Base-by-base conservation (phyloP, 2,888 invertebrate species). In the Blomia tropicalis region DNA sequence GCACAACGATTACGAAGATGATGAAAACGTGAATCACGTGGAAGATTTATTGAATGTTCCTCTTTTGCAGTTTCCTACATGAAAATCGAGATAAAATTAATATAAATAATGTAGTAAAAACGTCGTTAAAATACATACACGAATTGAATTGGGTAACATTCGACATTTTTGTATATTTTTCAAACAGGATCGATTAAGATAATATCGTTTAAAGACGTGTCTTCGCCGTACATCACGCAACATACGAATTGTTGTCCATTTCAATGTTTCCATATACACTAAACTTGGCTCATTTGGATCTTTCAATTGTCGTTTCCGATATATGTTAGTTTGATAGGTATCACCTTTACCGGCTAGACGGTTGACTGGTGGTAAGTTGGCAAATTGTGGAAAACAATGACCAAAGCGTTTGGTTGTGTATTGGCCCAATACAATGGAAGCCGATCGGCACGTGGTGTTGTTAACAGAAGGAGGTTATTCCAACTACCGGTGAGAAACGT, bases 161-260 rank as follows among this genome's bases (percentile, higher is more conserved):
- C 83, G 81, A 72, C 90, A 91, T 73, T 83, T 87, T 63, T 88
- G 80, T 63, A 96, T 71, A 0, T 87, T 82, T 73, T 90, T 85
- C 0, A 89, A 77, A 63, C 92, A 81, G 62, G 88, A 76, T 66
- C 93, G 79, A 64, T 84, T 82, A 1, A 83, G 79, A 47, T 83
- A 87, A 72, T 83, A 78, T 71, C 89, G 82, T 43, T 81, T 80
- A 0, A 84, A 82, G 71, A 82, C 77, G 70, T 82, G 59, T 30
- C 69, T 53, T 7, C 68, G 59, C 71, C 87, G 87, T 0, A 85
- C 84, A 73, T 96, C 95, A 66, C 85, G 79, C 54, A 83, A 78
- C 87, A 91, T 92, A 71, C 81, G 79, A 79, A 83, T 83, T 72
- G 87, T 84, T 0, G 84, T 81, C 80, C 84, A 90, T 77, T 84